Evolutionary conservation across 2,888 invertebrate genomes (phyloP).

Genomic region (Andrena chrysosceles): DNA sequence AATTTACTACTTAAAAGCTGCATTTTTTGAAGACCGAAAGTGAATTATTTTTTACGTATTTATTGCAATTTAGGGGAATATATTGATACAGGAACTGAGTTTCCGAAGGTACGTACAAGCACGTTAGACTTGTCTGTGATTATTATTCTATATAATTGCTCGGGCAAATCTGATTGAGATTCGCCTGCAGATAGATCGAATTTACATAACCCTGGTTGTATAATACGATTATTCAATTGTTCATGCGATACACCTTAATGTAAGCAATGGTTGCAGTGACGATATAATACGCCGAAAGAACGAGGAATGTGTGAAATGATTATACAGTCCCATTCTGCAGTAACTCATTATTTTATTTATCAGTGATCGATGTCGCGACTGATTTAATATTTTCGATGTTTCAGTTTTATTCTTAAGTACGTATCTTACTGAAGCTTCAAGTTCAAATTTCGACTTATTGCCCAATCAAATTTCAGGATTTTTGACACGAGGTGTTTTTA

Average conservation of each 20-base stretch:
- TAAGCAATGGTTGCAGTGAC: background rate
- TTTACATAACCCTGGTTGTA: background rate
- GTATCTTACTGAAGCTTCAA: too few species aligned
- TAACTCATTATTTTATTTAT: background rate
- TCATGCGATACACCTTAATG: background rate
- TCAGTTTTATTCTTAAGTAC: too few species aligned
- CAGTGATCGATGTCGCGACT: background rate
- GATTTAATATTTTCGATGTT: too few species aligned
- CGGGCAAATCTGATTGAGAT: too few species aligned
- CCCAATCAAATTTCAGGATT: too few species aligned
- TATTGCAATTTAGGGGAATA: slow-evolving; percentile 15
- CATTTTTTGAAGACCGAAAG: slow-evolving; percentile 17
- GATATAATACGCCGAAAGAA: background rate
- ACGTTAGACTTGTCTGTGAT: background rate
- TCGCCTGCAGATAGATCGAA: background rate
- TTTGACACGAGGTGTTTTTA: background rate
- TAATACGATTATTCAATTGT: background rate
- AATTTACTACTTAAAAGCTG: slow-evolving; percentile 18
- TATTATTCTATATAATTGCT: slow-evolving; percentile 5
- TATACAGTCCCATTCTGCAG: background rate
- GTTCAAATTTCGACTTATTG: too few species aligned
- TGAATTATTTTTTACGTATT: slow-evolving; percentile 13
- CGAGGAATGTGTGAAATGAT: background rate
- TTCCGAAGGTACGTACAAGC: background rate
- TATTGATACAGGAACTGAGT: background rate